A percentile compares a stretch with the other conserved stretches of the same genome.
phyloP scores from a whole-genome alignment of 2,888 invertebrate genomes.

The Cephus pygmeus region DNA sequence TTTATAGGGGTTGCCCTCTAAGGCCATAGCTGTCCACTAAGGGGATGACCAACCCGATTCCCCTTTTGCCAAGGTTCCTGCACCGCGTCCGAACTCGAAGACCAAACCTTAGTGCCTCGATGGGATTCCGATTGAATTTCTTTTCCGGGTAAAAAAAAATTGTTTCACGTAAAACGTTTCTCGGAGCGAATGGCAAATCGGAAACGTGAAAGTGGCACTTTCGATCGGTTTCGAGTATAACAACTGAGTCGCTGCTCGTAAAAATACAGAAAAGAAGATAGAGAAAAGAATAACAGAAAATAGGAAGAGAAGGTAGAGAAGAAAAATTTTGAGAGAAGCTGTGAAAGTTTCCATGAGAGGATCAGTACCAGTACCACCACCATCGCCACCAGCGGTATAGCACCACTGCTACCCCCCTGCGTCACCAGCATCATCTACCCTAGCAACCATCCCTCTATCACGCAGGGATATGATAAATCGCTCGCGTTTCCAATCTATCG shows the following conservation, averaged over 20 bases:
- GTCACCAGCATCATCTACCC: neutral
- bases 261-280: neutral
- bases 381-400: no score
- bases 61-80: neutral
- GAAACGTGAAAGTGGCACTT: neutral
- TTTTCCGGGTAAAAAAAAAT: neutral
- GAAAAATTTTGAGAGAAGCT: neutral
- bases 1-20: neutral
- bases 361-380: neutral
- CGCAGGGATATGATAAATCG: neutral
- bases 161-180: neutral
- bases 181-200: neutral
- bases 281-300: neutral
- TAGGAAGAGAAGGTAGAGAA: neutral
- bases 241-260: neutral
- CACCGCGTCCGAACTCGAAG: neutral
- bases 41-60: neutral
- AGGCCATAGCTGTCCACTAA: neutral
- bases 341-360: neutral
- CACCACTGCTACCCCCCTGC: neutral
- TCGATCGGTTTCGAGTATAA: neutral
- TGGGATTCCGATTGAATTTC: neutral
- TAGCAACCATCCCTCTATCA: neutral
- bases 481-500: constrained; percentile 1
- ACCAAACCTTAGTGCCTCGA: neutral